Base-by-base conservation (phyloP, 2,797 vertebrate species). In the Leptoclinus maculatus region DNA sequence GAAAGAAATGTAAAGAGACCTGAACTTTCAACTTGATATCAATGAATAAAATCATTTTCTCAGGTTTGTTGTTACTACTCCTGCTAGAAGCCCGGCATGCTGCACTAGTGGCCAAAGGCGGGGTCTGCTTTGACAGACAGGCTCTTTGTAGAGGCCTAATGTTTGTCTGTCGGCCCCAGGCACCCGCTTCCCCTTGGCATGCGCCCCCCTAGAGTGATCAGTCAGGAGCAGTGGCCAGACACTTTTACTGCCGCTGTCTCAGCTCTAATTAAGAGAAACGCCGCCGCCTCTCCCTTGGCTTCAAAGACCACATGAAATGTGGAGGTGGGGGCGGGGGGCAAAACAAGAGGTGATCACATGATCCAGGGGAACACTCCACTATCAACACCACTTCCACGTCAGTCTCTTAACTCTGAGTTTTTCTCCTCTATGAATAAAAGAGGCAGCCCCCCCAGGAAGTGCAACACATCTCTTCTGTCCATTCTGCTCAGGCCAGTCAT, bases 221-320 rank as follows among this genome's bases (percentile, higher is more conserved):
- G 64, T 87, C 83, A 81, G 65, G 64, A 89, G 41, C 88, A 68
- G 65, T 25, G 71, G 78, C 83, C 89, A 91, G 88, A 93, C 91
- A 92, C 87, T 93, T 91, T 92, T 91, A 93, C 85, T 89, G 84
- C 88, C 49, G 23, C 82, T 82, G 79, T 88, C 87, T 91, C 85
- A 47, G 56, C 60, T 87, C 87, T 89, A 92, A 93, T 94, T 93
- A 92, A 71, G 78, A 87, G 78, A 83, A 91, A 83, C 27, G 23
- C 78, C 23, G 16, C 64, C 43, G 53, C 78, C 21, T 84, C 70
- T 83, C 73, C 75, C 54, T 23, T 34, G 66, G 56, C 83, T 81
- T 88, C 83, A 89, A 87, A 91, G 82, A 76, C 51, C 69, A 63
- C 60, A 69, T 74, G 60, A 83, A 75, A 76, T 45, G 64, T 76